Conservation (phyloP, 2,113 vertebrate genomes). For the Callipepla squamata region DNA sequence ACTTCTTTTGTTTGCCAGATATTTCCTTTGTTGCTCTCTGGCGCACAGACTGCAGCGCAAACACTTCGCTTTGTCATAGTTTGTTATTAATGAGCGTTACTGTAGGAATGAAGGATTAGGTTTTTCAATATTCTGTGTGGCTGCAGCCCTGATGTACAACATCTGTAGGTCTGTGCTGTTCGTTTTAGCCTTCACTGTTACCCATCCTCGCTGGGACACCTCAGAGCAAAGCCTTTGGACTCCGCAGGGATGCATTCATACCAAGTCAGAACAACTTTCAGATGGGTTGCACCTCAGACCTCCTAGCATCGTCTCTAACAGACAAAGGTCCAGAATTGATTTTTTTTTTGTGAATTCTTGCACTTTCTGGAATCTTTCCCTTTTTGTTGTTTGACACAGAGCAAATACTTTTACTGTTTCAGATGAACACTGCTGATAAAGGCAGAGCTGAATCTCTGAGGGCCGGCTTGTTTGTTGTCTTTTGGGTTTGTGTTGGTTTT, state of each 20-base stretch:
- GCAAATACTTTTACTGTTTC: conserved; percentile 14
- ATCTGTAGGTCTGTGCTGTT: not conserved
- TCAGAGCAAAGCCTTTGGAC: conserved; percentile 12
- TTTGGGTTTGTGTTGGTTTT: not conserved
- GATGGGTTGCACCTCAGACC: not conserved
- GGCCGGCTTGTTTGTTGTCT: not conserved
- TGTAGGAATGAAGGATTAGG: not conserved
- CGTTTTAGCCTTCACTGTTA: not conserved
- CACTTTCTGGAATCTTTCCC: not conserved
- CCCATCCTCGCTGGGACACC: not conserved
- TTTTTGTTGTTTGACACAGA: conserved; percentile 14
- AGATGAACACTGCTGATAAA: not conserved
- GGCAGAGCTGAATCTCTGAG: not conserved
- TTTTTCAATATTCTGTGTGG: not conserved
- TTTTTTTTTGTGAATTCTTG: not conserved
- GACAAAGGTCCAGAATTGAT: not conserved
- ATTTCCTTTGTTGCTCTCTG: not conserved
- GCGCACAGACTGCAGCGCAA: not conserved
- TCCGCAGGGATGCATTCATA: not conserved
- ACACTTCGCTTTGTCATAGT: not conserved
- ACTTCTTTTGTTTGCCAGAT: not conserved
- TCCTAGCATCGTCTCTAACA: not conserved
- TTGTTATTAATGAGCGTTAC: not conserved
- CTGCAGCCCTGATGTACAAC: not conserved
- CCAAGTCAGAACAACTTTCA: conserved; percentile 25